These are phyloP conservation scores for Hystrix cristata DNA, from an alignment of 2,113 vertebrate species.

Conservation along the genomic window DNA sequence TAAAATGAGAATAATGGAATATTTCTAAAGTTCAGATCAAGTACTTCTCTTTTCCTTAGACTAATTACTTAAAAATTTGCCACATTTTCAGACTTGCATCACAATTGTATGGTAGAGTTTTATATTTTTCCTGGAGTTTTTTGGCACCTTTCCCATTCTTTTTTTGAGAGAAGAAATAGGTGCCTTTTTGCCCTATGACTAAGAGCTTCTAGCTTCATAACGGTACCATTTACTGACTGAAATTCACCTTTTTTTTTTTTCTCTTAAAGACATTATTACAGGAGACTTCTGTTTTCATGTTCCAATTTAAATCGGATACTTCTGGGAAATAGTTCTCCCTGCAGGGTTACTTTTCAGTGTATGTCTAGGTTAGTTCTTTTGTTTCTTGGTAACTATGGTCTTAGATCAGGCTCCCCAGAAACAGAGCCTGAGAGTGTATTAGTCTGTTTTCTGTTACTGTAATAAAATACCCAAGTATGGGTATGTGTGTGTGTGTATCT, in stretches of 20 bases:
- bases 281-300: conserved; percentile 29
- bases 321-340: conserved; percentile 2
- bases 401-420: neutral
- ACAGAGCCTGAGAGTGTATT: neutral
- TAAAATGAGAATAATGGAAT: conserved; percentile 23
- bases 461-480: neutral
- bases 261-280: conserved; percentile 43
- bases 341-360: neutral
- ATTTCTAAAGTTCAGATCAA: conserved; percentile 31
- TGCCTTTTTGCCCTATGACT: conserved; percentile 28
- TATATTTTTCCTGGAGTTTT: conserved; percentile 59
- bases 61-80: conserved; percentile 25
- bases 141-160: neutral
- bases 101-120: conserved; percentile 25
- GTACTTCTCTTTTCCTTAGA: conserved; percentile 25
- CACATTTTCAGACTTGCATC: conserved; percentile 38
- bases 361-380: neutral
- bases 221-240: neutral
- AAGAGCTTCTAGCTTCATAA: conserved; percentile 45
- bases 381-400: neutral
- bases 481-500: no score
- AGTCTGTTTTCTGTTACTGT: neutral
- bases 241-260: conserved; percentile 32
- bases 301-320: conserved; percentile 44
- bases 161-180: neutral